Percentiles rank a stretch among this genome's conserved stretches.
Evolutionary conservation across 2,797 vertebrate genomes (phyloP).

Genomic region (Silurus aristotelis): DNA sequence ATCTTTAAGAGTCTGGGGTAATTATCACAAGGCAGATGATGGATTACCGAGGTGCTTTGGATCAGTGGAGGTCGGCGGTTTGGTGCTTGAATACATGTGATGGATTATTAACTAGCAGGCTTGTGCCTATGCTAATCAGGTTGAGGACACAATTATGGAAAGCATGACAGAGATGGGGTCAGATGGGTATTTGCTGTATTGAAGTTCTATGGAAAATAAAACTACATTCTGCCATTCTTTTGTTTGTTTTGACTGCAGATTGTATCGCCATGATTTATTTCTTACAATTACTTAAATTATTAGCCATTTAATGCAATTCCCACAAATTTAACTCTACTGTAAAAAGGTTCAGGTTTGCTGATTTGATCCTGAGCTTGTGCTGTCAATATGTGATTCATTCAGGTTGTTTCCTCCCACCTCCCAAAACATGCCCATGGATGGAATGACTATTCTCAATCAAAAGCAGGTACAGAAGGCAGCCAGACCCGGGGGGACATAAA

Average conservation of each 20-base stretch:
- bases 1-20: neutral
- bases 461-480: neutral
- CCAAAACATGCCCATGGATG: neutral
- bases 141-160: neutral
- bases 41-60: neutral
- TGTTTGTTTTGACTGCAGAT: neutral
- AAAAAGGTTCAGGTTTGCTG: neutral
- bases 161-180: neutral
- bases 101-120: slow-evolving; percentile 22
- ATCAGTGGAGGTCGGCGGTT: slow-evolving; percentile 3
- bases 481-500: neutral
- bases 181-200: neutral
- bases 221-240: neutral
- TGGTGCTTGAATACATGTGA: slow-evolving; percentile 10
- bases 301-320: neutral
- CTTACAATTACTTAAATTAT: neutral
- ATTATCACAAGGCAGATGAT: slow-evolving; percentile 26
- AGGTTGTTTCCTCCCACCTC: neutral
- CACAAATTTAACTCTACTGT: neutral
- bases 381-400: neutral
- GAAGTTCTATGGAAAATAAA: neutral
- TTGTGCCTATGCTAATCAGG: slow-evolving; percentile 9
- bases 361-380: neutral
- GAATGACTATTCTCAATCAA: neutral
- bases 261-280: neutral